phyloP scores from a whole-genome alignment of 2,797 vertebrate genomes.

The Otolemur crassicaudatus region DNA sequence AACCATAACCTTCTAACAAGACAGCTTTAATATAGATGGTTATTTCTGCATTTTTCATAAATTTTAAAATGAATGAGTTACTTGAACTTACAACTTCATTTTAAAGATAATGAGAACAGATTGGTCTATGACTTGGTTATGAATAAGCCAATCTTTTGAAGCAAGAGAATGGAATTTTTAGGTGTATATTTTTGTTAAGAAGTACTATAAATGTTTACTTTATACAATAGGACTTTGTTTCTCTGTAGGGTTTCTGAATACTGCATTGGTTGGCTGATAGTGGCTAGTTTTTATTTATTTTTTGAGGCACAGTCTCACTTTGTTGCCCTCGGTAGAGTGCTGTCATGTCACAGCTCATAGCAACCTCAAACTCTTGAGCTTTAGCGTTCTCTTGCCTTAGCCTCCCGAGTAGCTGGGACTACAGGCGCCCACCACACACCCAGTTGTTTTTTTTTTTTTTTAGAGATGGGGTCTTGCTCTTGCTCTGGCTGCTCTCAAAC shows the following conservation, averaged over 20 bases:
- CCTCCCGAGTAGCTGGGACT: too few species aligned
- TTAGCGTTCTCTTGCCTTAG: too few species aligned
- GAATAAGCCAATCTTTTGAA: not conserved
- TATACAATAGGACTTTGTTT: not conserved
- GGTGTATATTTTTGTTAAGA: not conserved
- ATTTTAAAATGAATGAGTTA: constrained; percentile 23
- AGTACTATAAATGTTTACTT: not conserved
- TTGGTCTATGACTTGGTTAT: not conserved
- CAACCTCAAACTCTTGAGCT: too few species aligned
- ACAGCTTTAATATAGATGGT: not conserved
- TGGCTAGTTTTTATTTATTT: not conserved
- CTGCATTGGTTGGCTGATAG: not conserved
- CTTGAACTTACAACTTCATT: constrained; percentile 40
- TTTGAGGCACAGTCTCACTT: too few species aligned
- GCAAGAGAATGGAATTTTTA: not conserved
- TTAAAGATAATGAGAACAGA: constrained; percentile 40
- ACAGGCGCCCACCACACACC: too few species aligned
- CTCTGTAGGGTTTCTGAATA: not conserved
- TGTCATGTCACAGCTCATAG: too few species aligned
- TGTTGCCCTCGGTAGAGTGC: too few species aligned
- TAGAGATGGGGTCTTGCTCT: too few species aligned
- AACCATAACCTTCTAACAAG: not conserved
- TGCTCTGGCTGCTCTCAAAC: too few species aligned
- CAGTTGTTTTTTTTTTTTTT: too few species aligned
- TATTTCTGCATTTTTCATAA: constrained; percentile 18